Base-by-base conservation (phyloP, 2,888 invertebrate genomes). In the Teleogryllus oceanicus region DNA sequence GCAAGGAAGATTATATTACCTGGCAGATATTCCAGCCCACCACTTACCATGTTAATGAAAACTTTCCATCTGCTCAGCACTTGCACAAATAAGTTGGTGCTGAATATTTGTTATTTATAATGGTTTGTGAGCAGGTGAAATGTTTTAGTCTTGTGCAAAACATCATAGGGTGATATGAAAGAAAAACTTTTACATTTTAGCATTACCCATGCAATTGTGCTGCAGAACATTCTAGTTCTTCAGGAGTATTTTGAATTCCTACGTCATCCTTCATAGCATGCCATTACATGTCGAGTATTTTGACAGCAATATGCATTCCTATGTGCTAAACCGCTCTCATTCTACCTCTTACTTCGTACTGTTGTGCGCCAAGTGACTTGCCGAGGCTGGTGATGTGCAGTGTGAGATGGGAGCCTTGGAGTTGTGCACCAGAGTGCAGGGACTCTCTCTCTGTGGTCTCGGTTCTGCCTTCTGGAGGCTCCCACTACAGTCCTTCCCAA, bases 301-400 rank as follows among this genome's bases (percentile, higher is more conserved):
- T 62, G 62, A 62, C 62, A 62, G 62, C 62, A 62, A 62, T 62
- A 62, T 62, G 62, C 62, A 62, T 62, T 62, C 62, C 62, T 62
- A 62, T 18, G n/a, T 62, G 62, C 62, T 18, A 62, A 62, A 62
- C 62, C n/a, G 62, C 62, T 62, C 16, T 62, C 13, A 62, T 62
- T 62, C 62, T 62, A 62, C 62, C 62, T 62, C 62, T 62, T 62
- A 18, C 62, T 62, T 62, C n/a, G n/a, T 62, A 18, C 62, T n/a
- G 13, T 18, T 18, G 62, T 62, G 62, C 13, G 62, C 62, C 37
- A 37, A 37, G 37, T 37, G 37, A 37, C 37, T 37, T 37, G 37
- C 37, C 37, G 37, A 37, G 37, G 37, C 37, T 37, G 37, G 37
- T 37, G 37, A 37, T 37, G 37, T 37, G 37, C 37, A 37, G 37